Conservation (phyloP, 2,888 invertebrate species). For the Crematogaster levior region DNA sequence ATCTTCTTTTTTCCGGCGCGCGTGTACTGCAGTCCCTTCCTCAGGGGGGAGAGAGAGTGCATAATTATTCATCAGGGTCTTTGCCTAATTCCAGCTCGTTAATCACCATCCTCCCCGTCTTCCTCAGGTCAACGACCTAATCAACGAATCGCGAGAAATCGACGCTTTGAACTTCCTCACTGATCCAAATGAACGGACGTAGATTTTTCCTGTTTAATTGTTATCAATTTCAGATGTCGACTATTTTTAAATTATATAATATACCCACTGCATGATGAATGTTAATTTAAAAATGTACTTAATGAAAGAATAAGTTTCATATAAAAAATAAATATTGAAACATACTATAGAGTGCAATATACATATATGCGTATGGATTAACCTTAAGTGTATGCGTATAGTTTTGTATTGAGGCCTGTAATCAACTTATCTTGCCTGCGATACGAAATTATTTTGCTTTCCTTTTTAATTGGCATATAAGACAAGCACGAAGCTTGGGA, state of each 20-base stretch:
- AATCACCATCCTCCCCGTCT: constrained; percentile 67
- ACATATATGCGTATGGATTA: neutral
- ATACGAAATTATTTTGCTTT: neutral
- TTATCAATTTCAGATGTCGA: neutral
- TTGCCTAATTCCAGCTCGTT: constrained; percentile 76
- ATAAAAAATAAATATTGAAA: neutral
- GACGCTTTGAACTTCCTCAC: constrained; percentile 61
- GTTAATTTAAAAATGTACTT: neutral
- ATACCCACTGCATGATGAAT: neutral
- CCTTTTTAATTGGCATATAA: constrained; percentile 12
- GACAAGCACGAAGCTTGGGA: neutral
- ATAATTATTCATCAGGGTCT: constrained; percentile 75
- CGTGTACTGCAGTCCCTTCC: constrained; percentile 57
- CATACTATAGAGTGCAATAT: neutral
- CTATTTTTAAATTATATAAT: neutral
- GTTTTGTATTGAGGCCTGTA: neutral
- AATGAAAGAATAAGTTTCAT: neutral
- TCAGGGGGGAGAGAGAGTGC: constrained; percentile 57
- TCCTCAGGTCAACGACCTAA: constrained; percentile 65
- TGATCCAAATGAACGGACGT: constrained; percentile 40
- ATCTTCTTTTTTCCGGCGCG: constrained; percentile 54
- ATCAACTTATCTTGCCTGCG: constrained; percentile 5
- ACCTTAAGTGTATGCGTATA: neutral
- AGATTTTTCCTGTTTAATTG: neutral
- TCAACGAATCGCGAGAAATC: constrained; percentile 64